Base-by-base conservation (phyloP, 2,888 invertebrate species). In the Cetonia aurata region DNA sequence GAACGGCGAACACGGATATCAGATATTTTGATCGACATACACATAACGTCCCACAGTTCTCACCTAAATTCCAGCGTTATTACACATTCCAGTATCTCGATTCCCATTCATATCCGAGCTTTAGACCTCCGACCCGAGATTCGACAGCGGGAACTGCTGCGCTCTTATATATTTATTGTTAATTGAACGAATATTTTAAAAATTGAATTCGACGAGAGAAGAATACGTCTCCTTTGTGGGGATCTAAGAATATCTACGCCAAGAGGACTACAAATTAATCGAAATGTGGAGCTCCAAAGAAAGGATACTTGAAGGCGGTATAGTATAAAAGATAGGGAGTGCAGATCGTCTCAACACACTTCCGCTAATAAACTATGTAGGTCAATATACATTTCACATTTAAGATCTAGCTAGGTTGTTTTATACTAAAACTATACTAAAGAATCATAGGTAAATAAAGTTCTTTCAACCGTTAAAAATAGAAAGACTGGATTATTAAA, bases 61-160 rank as follows among this genome's bases (percentile, higher is more conserved):
- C 69, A 69, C 69, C 69, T 62, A 69, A 69, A 69, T 69, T 69
- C 69, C 69, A 17, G 44, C 55, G 52, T 69, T 69, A 69, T 69
- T 69, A 69, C 62, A 69, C 69, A 69, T 69, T 69, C 69, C 69
- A 65, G 17, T 53, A 69, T 69, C 53, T 55, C 67, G 67, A 12
- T 46, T 57, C 44, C 48, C 56, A 57, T 57, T 57, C 50, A 57
- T 46, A 56, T 52, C 50, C 50, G 9, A n/a, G 25, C 12, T 31
- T 44, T 41, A 15, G 62, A 15, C 19, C 62, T 65, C 37, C 48
- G 48, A 37, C 62, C 48, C 10, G 17, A 52, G 50, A 65, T 37
- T 65, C 41, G 50, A 65, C 37, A 42, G 57, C 57, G 57, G 42
- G 42, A 50, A 37, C 33, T 41, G 33, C 50, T 46, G 50, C 19